Evolutionary conservation across 2,113 vertebrate species (phyloP), one percentile per base, ranked within the genome.

Genomic region (Ailurus styani): DNA sequence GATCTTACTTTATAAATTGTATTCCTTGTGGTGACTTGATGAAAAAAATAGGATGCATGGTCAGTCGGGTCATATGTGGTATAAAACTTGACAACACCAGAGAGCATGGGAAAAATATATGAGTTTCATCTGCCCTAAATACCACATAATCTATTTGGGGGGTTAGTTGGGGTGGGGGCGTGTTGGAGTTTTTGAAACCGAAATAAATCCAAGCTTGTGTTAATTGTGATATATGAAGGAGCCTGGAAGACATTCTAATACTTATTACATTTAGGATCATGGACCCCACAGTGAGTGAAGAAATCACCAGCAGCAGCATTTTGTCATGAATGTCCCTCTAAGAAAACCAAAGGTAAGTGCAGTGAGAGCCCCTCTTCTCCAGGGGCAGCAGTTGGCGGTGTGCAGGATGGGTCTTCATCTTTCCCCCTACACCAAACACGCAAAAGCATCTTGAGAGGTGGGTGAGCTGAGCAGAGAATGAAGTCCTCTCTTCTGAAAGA

Each of bases 21-120:
- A 93, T 88, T 89, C 31, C 57, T 97, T 29, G 11, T 37, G n/a
- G 57, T 73, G 7, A 62, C 1, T 37, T 87, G 60, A 82, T 90
- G 42, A 4, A 64, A 81, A 7, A 52, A n/a, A 55, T 12, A 40
- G 37, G 21, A 45, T 45, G 13, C 2, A 20, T 55, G 42, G 68
- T 82, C 6, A 68, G 62, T 82, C 10, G 54, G 18, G 50, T 82
- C 34, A 93, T 15, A 14, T 47, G 34, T 37, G 8, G 29, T 57
- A 70, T 75, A 70, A 62, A 87, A 73, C 8, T 27, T 18, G 34
- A 8, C n/a, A 77, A 10, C 7, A 31, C n/a, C 72, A 27, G 6
- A 57, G 42, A 42, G 15, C 4, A 54, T 60, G 12, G 5, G 1
- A 52, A 90, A 40, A 47, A 17, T 75, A 52, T 7, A 45, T 77